Base-by-base conservation (phyloP, 2,113 vertebrate genomes). In the Phaethon lepturus region DNA sequence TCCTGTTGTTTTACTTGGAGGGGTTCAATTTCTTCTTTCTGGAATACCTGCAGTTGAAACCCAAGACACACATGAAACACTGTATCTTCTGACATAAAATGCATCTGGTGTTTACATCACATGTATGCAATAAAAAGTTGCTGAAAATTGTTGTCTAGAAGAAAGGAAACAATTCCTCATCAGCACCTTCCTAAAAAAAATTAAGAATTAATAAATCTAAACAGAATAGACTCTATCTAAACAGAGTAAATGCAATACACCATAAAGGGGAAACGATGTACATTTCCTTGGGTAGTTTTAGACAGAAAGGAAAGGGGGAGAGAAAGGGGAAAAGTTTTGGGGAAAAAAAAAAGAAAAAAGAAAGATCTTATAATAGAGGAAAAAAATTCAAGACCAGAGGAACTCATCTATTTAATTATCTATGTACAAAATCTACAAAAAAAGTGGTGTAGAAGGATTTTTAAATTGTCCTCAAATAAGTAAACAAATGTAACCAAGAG, bases 1-100 rank as follows among this genome's bases (percentile, higher is more conserved):
- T 99, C 99, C 93, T 99, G 99, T 88, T 99, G 98, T 71, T 99
- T 98, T 22, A 98, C 95, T 96, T 99, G 99, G 58, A 99, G 97
- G 8, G 99, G 99, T 81, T 99, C 99, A 59, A 99, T 99, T 93
- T 99, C 98, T 90, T 99, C 99, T 96, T 99, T 99, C 97, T 99
- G 99, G 98, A 99, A 99, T 78, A 98, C 98, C 99, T 99, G 95
- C 25, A 97, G 62, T 95, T 72, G 77, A 95, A 97, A 74, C 47
- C 28, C 83, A 96, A 73, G 94, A 86, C 47, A 82, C 56, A 76
- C 11, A n/a, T 56, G 47, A 96, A 75, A 84, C 55, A 83, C 17
- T 47, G 47, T 47, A 66, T 44, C 58, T 86, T 86, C 35, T 56
- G 29, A 81, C 55, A 89, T 15, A 45, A 71, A 72, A 77, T 17